Conservation (phyloP, 2,113 vertebrate genomes). For the Ellobius talpinus region DNA sequence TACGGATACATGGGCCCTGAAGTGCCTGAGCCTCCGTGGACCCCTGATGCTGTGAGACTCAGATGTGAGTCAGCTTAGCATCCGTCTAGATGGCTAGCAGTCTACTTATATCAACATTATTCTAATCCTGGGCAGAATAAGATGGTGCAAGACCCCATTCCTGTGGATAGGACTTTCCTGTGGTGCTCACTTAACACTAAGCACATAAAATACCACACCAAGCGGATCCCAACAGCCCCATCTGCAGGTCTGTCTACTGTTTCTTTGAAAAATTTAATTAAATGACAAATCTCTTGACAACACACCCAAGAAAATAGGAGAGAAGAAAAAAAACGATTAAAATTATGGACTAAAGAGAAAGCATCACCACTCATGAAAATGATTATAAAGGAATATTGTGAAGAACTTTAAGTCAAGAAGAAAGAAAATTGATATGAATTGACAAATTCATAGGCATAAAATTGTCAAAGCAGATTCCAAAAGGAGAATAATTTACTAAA, state of each 20-base stretch:
- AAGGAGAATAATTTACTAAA: constrained; percentile 29
- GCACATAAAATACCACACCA: background rate
- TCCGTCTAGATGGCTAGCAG: background rate
- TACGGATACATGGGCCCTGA: background rate
- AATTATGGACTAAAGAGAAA: constrained; percentile 44
- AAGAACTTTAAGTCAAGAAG: constrained; percentile 51
- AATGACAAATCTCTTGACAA: constrained; percentile 27
- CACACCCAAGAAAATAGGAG: constrained; percentile 1
- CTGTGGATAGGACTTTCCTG: background rate
- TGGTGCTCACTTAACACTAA: background rate
- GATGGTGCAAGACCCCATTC: background rate
- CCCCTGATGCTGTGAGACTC: background rate
- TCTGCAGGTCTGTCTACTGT: background rate
- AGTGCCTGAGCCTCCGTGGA: background rate
- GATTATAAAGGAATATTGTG: constrained; percentile 15
- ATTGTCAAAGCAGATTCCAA: constrained; percentile 35
- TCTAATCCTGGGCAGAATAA: background rate
- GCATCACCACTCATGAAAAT: background rate
- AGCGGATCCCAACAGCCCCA: background rate
- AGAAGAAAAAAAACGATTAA: constrained; percentile 55
- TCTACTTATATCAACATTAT: background rate
- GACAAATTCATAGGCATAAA: constrained; percentile 26
- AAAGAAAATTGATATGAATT: constrained; percentile 33
- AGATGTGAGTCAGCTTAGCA: background rate
- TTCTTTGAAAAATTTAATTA: constrained; percentile 53